A percentile compares a stretch with the other conserved stretches of the same genome.
These are phyloP conservation scores for Microtus richardsoni DNA, from an alignment of 2,113 vertebrate species.

Conservation along the genomic window DNA sequence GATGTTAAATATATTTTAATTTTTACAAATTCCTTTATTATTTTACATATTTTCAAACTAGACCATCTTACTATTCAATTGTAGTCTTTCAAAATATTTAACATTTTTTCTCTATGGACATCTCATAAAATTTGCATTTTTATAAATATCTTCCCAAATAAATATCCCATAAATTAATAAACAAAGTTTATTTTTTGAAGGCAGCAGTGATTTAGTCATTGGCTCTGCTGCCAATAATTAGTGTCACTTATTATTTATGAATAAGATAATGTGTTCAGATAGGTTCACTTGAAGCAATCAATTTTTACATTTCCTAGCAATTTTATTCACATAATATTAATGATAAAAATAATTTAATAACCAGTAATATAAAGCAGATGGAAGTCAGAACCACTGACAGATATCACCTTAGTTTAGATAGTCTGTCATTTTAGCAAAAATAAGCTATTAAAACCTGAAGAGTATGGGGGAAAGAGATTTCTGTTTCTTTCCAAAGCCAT, in stretches of 20 bases:
- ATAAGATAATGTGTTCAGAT: not conserved
- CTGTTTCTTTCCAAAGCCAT: fast-evolving
- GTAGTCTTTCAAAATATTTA: not conserved
- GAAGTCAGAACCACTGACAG: not conserved
- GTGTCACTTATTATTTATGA: not conserved
- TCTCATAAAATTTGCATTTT: not conserved
- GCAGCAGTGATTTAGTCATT: not conserved
- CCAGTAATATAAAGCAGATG: not conserved
- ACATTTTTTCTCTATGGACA: not conserved
- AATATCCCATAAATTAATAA: not conserved
- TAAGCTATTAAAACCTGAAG: fast-evolving
- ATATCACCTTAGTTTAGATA: not conserved
- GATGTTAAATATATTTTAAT: not conserved
- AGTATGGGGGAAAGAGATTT: not conserved
- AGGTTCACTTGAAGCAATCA: not conserved
- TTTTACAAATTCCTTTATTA: not conserved
- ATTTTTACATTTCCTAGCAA: not conserved
- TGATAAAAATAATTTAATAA: not conserved
- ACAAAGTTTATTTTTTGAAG: not conserved
- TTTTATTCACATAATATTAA: not conserved
- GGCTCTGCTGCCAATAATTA: not conserved
- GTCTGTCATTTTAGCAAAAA: not conserved
- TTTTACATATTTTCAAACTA: not conserved
- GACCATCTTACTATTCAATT: not conserved
- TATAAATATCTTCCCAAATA: not conserved